Evolutionary conservation across 2,888 invertebrate genomes (phyloP), one percentile per base, ranked within the genome.

Genomic region (Chymomyza procnemis): DNA sequence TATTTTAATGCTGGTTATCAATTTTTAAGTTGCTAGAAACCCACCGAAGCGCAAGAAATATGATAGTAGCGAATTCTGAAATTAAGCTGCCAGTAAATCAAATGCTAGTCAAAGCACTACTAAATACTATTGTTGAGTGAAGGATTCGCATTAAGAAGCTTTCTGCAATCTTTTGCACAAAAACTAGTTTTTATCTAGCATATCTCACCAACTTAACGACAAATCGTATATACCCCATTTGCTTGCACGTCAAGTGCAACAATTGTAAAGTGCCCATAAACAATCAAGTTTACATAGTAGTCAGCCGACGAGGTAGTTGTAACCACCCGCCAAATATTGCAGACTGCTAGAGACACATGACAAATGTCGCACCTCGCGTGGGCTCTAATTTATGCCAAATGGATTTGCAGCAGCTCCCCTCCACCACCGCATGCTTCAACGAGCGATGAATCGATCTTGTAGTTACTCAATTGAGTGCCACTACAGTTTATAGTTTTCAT

Each of bases 381-480:
- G 73, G 77, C 41, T 69, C 68, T 63, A 74, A 71, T 78, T 80
- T 75, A 80, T 81, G 60, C 72, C 63, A 78, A 68, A 75, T 67
- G 72, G 71, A 81, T 69, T 65, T 69, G 62, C 41, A 55, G 46
- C 71, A 5, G 59, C 9, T 18, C 22, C 41, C 0, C 71, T 71
- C 59, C 64, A 60, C 19, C 4, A 47, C 19, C 14, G 14, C 41
- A 0, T 50, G 71, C 71, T 71, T 59, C 64, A 60, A 4, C 69
- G 59, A 69, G 58, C 64, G n/a, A n/a, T 5, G 2, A 26, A 26
- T 4, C 26, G 26, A 26, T 26, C 26, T 26, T 72, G 65, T 50
- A 73, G 75, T 68, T 73, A 78, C 75, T 78, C 77, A 77, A 78
- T 79, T 78, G 71, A 69, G 57, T 79, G 74, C 59, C 60, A 63